Conservation (phyloP, 2,113 vertebrate species). For the Poeciliopsis turrubarensis region DNA sequence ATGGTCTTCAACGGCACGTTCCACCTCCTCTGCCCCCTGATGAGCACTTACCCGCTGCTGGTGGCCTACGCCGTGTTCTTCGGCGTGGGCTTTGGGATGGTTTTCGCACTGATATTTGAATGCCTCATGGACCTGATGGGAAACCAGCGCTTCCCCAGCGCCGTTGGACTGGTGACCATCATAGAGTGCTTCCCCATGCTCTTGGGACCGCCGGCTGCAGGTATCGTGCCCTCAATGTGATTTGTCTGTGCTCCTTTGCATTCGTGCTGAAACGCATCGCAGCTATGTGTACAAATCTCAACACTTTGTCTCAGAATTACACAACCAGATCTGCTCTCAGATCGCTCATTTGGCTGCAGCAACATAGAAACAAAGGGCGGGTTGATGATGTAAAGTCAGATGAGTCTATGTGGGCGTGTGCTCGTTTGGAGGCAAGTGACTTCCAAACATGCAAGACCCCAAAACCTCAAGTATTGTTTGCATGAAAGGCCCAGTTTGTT, state of each 20-base stretch:
- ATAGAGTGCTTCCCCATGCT: conserved; percentile 83
- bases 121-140: conserved; percentile 86
- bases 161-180: conserved; percentile 84
- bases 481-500: background rate
- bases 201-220: conserved; percentile 85
- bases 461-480: background rate
- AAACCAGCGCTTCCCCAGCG: conserved; percentile 77
- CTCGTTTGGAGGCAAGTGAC: background rate
- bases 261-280: background rate
- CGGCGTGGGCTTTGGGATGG: conserved; percentile 82
- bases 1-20: conserved; percentile 81
- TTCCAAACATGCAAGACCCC: background rate
- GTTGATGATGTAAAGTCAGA: background rate
- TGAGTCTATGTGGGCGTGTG: no score
- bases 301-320: conserved; percentile 3
- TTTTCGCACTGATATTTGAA: conserved; percentile 85
- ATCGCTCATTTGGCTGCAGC: background rate
- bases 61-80: conserved; percentile 76
- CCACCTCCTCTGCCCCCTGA: conserved; percentile 85
- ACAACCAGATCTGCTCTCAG: conserved; percentile 13
- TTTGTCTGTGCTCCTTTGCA: background rate
- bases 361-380: background rate
- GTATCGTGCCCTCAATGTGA: conserved; percentile 65
- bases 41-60: conserved; percentile 70
- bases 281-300: background rate